Conservation (phyloP, 2,888 invertebrate genomes). For the Platerodrilus igneus region DNA sequence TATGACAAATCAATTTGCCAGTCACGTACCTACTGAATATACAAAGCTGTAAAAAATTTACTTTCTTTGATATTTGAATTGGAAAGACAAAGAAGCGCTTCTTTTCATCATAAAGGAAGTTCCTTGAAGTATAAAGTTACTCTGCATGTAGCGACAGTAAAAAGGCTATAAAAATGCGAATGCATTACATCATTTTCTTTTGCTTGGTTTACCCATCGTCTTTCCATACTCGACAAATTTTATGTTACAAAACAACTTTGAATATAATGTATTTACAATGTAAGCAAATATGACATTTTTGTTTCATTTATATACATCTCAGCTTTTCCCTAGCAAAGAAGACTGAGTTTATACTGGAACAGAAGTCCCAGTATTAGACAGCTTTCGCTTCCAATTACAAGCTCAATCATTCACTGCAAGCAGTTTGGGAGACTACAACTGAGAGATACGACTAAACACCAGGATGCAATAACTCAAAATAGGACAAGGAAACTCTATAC, state of each 20-base stretch:
- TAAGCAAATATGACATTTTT: constrained; percentile 19
- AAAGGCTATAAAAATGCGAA: constrained; percentile 49
- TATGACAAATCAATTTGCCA: constrained; percentile 14
- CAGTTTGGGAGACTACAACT: constrained; percentile 5
- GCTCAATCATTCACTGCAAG: constrained; percentile 35
- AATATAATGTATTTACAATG: constrained; percentile 16
- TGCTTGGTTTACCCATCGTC: constrained; percentile 33
- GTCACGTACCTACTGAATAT: constrained; percentile 30
- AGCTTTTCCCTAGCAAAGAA: constrained; percentile 17
- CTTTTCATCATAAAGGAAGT: constrained; percentile 43
- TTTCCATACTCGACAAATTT: constrained; percentile 17
- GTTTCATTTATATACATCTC: no score
- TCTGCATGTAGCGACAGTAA: constrained; percentile 50
- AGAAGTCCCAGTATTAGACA: constrained; percentile 30
- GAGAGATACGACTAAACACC: constrained; percentile 6
- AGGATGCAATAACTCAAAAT: constrained; percentile 7
- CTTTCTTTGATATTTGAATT: constrained; percentile 40
- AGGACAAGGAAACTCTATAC: constrained; percentile 10
- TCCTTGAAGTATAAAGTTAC: constrained; percentile 44
- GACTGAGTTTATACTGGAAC: constrained; percentile 16
- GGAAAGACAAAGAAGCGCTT: constrained; percentile 40
- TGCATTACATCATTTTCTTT: constrained; percentile 48
- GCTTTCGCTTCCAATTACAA: constrained; percentile 38
- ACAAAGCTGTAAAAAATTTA: constrained; percentile 40
- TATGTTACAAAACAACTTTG: constrained; percentile 17